Evolutionary conservation across 2,113 vertebrate species (phyloP).

Genomic region (Trogon melanurus): DNA sequence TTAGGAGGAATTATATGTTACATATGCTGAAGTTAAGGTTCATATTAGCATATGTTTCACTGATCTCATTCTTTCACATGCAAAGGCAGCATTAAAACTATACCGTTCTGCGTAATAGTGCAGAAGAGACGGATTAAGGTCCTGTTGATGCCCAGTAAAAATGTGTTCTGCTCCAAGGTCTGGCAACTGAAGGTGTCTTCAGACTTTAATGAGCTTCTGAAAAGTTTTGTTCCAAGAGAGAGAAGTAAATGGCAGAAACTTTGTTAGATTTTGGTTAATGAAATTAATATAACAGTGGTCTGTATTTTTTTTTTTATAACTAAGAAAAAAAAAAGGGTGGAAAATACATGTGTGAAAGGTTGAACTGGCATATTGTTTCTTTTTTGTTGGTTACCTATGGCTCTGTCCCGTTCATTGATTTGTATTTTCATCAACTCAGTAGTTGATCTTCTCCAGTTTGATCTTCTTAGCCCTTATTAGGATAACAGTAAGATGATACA

Average conservation of each 20-base stretch:
- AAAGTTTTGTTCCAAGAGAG: not conserved
- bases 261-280: not conserved
- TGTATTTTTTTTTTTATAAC: not conserved
- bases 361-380: not conserved
- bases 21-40: not conserved
- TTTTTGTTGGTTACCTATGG: not conserved
- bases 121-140: not conserved
- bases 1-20: not conserved
- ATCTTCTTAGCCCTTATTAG: not conserved
- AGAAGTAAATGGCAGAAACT: not conserved
- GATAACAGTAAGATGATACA: not conserved
- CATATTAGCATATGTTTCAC: not conserved
- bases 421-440: not conserved
- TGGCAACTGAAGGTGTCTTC: not conserved
- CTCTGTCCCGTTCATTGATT: not conserved
- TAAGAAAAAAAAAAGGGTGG: not conserved
- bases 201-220: not conserved
- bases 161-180: not conserved
- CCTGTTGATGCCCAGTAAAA: not conserved
- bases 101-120: not conserved
- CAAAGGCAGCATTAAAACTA: not conserved
- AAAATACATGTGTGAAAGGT: not conserved
- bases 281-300: not conserved
- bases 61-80: not conserved
- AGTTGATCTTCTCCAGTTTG: not conserved